These are phyloP conservation scores for Raja brachyura DNA, from an alignment of 2,113 vertebrate genomes.

Conservation along the genomic window DNA sequence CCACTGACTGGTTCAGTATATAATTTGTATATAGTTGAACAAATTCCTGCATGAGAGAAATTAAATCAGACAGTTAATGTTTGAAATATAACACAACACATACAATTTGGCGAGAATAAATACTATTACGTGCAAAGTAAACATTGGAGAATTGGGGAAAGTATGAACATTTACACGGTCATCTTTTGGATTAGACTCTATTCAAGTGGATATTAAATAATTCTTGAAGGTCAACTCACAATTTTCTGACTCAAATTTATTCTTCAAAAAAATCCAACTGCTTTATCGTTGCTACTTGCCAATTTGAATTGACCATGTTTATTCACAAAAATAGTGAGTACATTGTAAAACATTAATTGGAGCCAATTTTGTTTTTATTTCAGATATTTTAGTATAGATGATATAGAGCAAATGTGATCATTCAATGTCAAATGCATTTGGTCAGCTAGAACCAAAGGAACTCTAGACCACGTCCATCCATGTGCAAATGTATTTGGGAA, in stretches of 20 bases:
- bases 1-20: conserved; percentile 91
- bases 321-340: background rate
- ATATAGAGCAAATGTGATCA: background rate
- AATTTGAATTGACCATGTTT: background rate
- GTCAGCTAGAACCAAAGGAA: background rate
- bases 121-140: background rate
- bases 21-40: conserved; percentile 88
- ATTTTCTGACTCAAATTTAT: background rate
- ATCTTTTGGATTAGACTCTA: background rate
- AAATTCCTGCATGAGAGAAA: conserved; percentile 73
- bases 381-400: background rate
- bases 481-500: background rate
- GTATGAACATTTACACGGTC: background rate
- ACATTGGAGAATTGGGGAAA: no score
- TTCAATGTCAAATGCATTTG: background rate
- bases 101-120: background rate
- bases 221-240: background rate
- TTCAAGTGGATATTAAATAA: background rate
- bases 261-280: background rate
- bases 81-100: background rate
- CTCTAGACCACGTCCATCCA: background rate
- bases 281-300: background rate
- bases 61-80: background rate
- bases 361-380: background rate
- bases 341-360: background rate